phyloP scores from a whole-genome alignment of 1,140 invertebrate genomes.

The Apis dorsata region DNA sequence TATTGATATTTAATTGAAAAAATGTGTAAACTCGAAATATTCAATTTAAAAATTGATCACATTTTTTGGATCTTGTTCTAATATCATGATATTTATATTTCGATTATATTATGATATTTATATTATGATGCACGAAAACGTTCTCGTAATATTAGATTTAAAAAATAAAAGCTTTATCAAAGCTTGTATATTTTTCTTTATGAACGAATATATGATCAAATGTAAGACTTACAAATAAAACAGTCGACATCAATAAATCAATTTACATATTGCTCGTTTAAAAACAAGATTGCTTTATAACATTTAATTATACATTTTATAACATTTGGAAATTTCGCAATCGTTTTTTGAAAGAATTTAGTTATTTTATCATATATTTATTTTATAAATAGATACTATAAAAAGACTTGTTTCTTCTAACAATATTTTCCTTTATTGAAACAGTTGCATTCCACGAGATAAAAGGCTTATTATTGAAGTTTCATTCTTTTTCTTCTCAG shows the following conservation, averaged over 20 bases:
- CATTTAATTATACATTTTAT: too few species aligned
- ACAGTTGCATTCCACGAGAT: too few species aligned
- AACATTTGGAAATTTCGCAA: neutral
- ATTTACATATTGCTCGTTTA: neutral
- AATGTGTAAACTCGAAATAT: neutral
- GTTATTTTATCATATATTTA: neutral
- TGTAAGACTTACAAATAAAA: neutral
- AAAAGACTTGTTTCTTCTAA: too few species aligned
- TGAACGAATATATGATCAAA: neutral
- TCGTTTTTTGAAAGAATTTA: neutral
- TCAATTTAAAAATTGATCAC: neutral
- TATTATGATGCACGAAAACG: conserved; percentile 1
- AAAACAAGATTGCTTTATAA: too few species aligned
- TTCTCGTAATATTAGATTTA: conserved; percentile 8
- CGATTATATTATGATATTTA: neutral
- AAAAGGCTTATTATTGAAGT: neutral
- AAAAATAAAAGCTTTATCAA: neutral
- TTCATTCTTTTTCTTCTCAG: neutral
- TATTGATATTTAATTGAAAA: neutral
- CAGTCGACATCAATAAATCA: conserved; percentile 8
- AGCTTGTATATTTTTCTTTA: neutral
- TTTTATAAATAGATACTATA: neutral
- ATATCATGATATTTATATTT: neutral
- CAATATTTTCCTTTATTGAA: neutral
- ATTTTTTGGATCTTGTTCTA: neutral